These are phyloP conservation scores for Mactromeris polynyma DNA, from an alignment of 2,888 invertebrate species.

Conservation along the genomic window DNA sequence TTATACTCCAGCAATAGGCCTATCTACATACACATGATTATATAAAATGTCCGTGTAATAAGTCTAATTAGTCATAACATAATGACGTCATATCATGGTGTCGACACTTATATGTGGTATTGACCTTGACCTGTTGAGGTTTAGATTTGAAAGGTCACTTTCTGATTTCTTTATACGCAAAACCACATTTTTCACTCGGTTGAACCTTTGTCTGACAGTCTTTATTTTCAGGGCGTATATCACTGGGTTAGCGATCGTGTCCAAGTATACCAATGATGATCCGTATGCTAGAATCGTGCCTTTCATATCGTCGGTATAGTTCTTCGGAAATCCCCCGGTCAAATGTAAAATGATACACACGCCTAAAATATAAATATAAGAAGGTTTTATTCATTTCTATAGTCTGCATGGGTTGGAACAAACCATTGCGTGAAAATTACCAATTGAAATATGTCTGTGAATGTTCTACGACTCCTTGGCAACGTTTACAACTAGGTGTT, in stretches of 20 bases:
- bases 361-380: conserved; percentile 26
- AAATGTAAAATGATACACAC: conserved; percentile 38
- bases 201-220: conserved; percentile 12
- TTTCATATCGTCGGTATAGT: conserved; percentile 37
- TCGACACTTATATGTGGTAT: too few relatives aligned
- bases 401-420: too few relatives aligned
- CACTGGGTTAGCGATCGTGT: conserved; percentile 44
- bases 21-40: too few relatives aligned
- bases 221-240: conserved; percentile 44
- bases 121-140: background rate
- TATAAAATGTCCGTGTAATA: too few relatives aligned
- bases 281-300: conserved; percentile 40
- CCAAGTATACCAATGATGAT: conserved; percentile 29
- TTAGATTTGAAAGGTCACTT: background rate
- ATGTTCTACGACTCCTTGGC: too few relatives aligned
- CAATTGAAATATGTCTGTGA: too few relatives aligned
- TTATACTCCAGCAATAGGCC: too few relatives aligned
- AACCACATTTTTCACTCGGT: background rate
- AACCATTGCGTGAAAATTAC: too few relatives aligned
- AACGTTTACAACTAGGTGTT: too few relatives aligned
- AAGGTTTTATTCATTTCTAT: too few relatives aligned
- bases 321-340: conserved; percentile 28
- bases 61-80: too few relatives aligned
- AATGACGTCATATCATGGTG: too few relatives aligned
- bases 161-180: conserved; percentile 1